Evolutionary conservation across 2,113 vertebrate species (phyloP), one percentile per base, ranked within the genome.

Genomic region (Grammomys surdaster): DNA sequence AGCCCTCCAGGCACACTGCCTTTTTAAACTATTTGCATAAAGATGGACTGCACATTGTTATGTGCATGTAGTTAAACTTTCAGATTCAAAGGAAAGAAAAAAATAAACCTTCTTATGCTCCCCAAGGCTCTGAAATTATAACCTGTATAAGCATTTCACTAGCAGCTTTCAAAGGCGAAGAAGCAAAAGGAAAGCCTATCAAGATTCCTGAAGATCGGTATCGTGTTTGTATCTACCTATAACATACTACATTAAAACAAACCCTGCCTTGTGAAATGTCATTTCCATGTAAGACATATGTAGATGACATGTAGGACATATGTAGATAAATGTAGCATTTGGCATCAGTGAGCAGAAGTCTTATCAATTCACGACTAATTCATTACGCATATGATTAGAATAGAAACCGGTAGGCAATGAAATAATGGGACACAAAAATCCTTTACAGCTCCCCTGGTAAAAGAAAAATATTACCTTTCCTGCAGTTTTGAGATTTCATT

Each of bases 1-100:
- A 96, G 58, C 87, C 91, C 95, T 96, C 86, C n/a, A 60, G 85
- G 91, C 81, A 91, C 89, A 94, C 7, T 94, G 82, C 94, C 78
- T 97, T 97, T 96, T 93, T 56, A 93, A 87, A 63, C 46, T 81
- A 78, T 95, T 97, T 97, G 93, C 95, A 97, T 97, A 96, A 98
- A 97, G 77, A 97, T 96, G 95, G 97, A 97, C 90, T 91, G 70
- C 26, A 67, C 95, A 80, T 97, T 96, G 81, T 75, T 97, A 81
- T 94, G 81, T 81, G 89, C 77, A 91, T 63, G 65, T 77, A 97
- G 92, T 95, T 97, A 96, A 95, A 96, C 65, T 96, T 78, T 51
- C 77, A 94, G 93, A 94, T 84, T 95, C 81, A 92, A 95, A 96
- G 54, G 63, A 96, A 97, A 95, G 60, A 82, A 76, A 84, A 95